A percentile compares a stretch with the other conserved stretches of the same genome.
These are phyloP conservation scores for Staurois parvus DNA, from an alignment of 2,797 vertebrate genomes.

Conservation along the genomic window DNA sequence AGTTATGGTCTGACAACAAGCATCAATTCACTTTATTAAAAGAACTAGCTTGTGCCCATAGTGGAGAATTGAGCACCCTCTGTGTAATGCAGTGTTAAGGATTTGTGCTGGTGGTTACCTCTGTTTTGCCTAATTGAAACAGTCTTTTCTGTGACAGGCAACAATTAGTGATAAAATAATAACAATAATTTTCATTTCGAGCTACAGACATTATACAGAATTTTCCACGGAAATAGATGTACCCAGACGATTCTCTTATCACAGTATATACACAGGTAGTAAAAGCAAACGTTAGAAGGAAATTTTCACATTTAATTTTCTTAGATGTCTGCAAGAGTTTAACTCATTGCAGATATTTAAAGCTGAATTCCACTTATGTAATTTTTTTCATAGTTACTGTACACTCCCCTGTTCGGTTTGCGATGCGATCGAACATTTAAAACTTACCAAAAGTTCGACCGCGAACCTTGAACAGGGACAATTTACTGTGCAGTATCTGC, in stretches of 20 bases:
- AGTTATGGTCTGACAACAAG: neutral
- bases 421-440: too few relatives aligned
- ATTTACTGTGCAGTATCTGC: too few relatives aligned
- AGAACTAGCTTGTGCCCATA: neutral
- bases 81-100: neutral
- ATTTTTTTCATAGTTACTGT: too few relatives aligned
- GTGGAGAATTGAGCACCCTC: neutral
- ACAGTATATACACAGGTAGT: conserved; percentile 2
- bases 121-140: conserved; percentile 45
- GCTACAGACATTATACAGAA: conserved; percentile 13
- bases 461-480: too few relatives aligned
- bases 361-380: too few relatives aligned
- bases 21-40: conserved; percentile 27
- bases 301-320: neutral
- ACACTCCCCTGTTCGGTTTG: too few relatives aligned
- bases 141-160: conserved; percentile 32
- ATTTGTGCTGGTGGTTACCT: conserved; percentile 6
- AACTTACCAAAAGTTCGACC: too few relatives aligned
- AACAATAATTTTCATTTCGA: conserved; percentile 50
- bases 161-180: conserved; percentile 50
- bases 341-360: neutral
- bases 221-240: conserved; percentile 30
- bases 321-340: neutral
- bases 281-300: neutral
- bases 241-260: conserved; percentile 10